Base-by-base conservation (phyloP, 2,113 vertebrate genomes). In the Tragelaphus scriptus region DNA sequence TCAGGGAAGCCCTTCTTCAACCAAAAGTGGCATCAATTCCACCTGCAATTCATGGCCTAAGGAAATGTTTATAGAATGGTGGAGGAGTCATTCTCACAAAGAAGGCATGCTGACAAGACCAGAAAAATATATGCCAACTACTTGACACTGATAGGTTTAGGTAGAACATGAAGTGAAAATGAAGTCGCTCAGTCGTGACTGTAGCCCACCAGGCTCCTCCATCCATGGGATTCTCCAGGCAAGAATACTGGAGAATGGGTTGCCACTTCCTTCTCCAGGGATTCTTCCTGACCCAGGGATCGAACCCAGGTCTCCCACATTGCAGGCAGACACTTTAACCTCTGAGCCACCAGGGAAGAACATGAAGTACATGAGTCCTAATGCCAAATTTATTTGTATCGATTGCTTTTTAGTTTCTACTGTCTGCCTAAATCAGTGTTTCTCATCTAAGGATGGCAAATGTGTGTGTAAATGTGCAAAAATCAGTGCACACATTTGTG, bases 11-110 rank as follows among this genome's bases (percentile, higher is more conserved):
- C 40, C 6, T 77, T 77, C 23, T 77, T 77, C 12, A 26, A 26
- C 71, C 23, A 7, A 47, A 59, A 40, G 25, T 53, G 25, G 11
- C 21, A 44, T 61, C 8, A 4, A 5, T 65, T 23, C 56, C 32
- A 28, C 5, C 2, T 21, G 3, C 0, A 14, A n/a, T 49, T 11
- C 0, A 0, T 23, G 10, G 36, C 61, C n/a, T 49, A 59, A 63
- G 30, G 16, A 77, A n/a, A 30, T 7, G 11, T 55, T n/a, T 71
- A 9, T 6, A 7, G 32, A 89, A 30, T 32, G 49, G 13, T 55
- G 21, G 26, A 56, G 12, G 53, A 7, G 17, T 85, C 56, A 49
- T 1, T 89, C 12, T 8, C 8, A 25, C 47, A n/a, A 58, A 68
- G 79, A 91, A 84, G n/a, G 6, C 21, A 36, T 53, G 9, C 56